These are phyloP conservation scores for Lytechinus pictus DNA, from an alignment of 35 echinoderm and acorn worm genomes.

Conservation along the genomic window DNA sequence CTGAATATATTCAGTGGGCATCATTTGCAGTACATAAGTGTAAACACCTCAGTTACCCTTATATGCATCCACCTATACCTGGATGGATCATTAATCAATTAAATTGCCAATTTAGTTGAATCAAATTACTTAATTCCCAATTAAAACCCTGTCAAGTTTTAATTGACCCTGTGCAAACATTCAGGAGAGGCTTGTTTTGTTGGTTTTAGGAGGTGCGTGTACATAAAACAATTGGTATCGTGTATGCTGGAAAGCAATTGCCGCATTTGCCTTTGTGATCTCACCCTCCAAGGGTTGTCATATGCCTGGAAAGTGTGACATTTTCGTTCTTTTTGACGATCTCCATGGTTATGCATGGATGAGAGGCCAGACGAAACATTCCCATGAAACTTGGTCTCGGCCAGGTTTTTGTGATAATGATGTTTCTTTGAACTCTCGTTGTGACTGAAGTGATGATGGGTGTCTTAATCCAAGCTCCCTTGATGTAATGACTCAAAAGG, in stretches of 20 bases:
- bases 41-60: background rate
- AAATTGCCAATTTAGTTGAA: no score
- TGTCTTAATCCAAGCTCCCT: background rate
- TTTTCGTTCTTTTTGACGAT: background rate
- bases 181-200: background rate
- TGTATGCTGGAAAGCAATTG: background rate
- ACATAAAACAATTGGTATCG: background rate
- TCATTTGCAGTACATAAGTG: no score
- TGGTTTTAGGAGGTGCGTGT: no score
- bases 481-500: background rate
- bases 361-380: background rate
- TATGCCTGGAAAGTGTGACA: background rate
- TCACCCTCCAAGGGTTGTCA: background rate
- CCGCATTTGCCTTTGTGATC: background rate
- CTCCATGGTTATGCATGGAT: background rate
- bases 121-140: background rate
- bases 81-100: background rate
- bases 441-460: background rate
- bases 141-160: background rate
- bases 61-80: background rate
- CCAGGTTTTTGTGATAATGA: background rate
- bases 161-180: background rate
- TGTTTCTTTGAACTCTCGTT: background rate
- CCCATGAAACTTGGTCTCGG: background rate
- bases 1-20: no score